A percentile compares a stretch with the other conserved stretches of the same genome.
phyloP scores from a whole-genome alignment of 2,113 vertebrate species.

The Oncorhynchus clarkii region DNA sequence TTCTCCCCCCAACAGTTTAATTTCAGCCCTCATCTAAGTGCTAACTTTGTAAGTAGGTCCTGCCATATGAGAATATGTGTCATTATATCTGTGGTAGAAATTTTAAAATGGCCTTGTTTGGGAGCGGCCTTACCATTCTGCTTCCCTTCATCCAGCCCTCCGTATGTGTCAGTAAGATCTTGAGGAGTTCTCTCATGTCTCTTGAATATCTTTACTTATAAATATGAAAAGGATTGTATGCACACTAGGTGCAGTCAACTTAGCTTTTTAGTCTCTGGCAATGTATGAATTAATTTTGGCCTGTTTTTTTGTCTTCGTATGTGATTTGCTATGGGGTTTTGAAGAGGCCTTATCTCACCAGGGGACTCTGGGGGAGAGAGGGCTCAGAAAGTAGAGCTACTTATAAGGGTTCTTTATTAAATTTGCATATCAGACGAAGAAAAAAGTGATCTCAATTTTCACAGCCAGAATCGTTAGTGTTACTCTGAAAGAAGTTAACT shows the following conservation, averaged over 20 bases:
- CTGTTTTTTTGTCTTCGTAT: constrained; percentile 15
- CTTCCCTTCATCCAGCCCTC: neutral
- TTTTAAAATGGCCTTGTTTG: neutral
- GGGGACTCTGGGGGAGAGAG: neutral
- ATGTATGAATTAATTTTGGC: neutral
- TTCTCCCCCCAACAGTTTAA: too few species aligned
- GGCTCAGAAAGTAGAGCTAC: constrained; percentile 29
- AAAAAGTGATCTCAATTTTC: constrained; percentile 18
- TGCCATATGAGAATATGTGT: too few species aligned
- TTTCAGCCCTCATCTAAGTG: too few species aligned
- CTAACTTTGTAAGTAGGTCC: too few species aligned
- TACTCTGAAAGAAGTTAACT: neutral
- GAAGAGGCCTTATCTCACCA: constrained; percentile 12
- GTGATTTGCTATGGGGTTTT: constrained; percentile 28
- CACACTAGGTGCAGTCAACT: neutral
- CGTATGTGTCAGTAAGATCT: neutral
- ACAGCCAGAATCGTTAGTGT: constrained; percentile 5
- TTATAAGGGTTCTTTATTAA: constrained; percentile 33
- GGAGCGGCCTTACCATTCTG: neutral
- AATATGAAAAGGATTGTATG: neutral
- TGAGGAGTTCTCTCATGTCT: neutral
- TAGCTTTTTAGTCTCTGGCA: neutral
- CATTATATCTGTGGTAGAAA: too few species aligned
- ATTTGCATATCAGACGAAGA: constrained; percentile 39
- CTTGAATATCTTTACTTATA: neutral